A percentile compares a stretch with the other conserved stretches of the same genome.
Conservation (phyloP, 1,140 invertebrate genomes). For the Acromyrmex heyeri region DNA sequence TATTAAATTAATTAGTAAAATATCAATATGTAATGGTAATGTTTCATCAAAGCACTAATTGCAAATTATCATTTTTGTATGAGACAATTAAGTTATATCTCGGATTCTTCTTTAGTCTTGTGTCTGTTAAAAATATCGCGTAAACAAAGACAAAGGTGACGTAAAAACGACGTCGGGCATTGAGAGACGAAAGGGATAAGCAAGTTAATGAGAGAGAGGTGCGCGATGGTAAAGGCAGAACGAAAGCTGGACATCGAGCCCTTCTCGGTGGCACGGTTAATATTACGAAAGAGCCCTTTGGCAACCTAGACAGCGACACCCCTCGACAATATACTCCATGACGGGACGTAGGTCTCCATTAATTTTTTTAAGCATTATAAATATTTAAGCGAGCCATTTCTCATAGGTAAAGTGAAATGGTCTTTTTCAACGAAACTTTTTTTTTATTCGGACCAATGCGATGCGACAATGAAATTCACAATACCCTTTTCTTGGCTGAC, state of each 20-base stretch:
- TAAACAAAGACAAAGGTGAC: not conserved
- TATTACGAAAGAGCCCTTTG: conserved; percentile 75
- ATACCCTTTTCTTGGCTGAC: conserved; percentile 30
- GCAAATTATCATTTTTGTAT: not conserved
- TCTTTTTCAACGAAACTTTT: conserved; percentile 16
- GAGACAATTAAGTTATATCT: not conserved
- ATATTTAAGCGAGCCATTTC: conserved; percentile 80
- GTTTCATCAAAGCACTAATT: not conserved
- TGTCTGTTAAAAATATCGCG: conserved; percentile 21
- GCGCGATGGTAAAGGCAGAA: conserved; percentile 55
- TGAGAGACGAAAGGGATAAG: conserved; percentile 39
- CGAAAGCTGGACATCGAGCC: conserved; percentile 58
- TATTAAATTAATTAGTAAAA: conserved; percentile 11
- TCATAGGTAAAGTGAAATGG: conserved; percentile 74
- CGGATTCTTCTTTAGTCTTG: not conserved
- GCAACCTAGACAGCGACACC: conserved; percentile 71
- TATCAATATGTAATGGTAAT: not conserved
- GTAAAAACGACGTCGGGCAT: conserved; percentile 26
- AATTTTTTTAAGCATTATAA: conserved; percentile 81
- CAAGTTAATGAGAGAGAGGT: conserved; percentile 58
- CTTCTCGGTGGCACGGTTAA: conserved; percentile 74
- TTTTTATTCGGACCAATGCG: not conserved
- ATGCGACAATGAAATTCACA: conserved; percentile 19
- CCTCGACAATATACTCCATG: conserved; percentile 71
- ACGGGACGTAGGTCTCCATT: conserved; percentile 78